Evolutionary conservation across 35 echinoderm and acorn worm genomes (phyloP).

Genomic region (Apostichopus parvimensis): DNA sequence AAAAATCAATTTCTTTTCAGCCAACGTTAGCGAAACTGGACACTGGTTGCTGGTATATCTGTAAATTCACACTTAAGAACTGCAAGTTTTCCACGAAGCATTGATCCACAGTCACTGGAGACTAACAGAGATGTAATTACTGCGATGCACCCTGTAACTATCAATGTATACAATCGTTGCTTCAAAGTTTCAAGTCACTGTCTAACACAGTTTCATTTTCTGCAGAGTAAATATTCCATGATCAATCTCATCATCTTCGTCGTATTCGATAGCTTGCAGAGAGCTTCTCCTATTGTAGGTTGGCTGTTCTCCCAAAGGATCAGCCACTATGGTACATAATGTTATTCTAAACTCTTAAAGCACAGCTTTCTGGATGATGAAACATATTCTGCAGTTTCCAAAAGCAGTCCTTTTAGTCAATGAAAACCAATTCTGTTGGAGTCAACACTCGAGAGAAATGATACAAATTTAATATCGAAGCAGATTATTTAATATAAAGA

Average conservation of each 20-base stretch:
- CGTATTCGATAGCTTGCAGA: background rate
- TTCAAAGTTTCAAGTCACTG: background rate
- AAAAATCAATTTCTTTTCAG: no score
- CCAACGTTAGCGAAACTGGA: no score
- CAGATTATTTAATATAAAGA: background rate
- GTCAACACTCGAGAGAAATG: background rate
- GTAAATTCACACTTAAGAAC: no score
- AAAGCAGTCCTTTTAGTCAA: background rate
- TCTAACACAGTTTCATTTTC: conserved; percentile 1
- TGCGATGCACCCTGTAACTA: background rate
- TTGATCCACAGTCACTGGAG: no score
- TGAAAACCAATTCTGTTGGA: background rate
- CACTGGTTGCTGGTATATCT: no score
- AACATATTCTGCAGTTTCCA: background rate
- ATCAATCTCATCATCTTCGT: background rate
- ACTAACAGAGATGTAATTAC: background rate
- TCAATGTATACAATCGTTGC: no score
- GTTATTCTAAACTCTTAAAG: conserved; percentile 31
- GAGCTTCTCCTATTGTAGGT: background rate
- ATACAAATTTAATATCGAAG: background rate
- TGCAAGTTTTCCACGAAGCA: no score
- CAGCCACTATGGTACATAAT: background rate
- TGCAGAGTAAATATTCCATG: background rate
- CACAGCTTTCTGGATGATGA: background rate
- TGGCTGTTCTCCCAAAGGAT: conserved; percentile 15